Evolutionary conservation across 2,113 vertebrate genomes (phyloP), one percentile per base, ranked within the genome.

Genomic region (Pachycephala philippinensis): DNA sequence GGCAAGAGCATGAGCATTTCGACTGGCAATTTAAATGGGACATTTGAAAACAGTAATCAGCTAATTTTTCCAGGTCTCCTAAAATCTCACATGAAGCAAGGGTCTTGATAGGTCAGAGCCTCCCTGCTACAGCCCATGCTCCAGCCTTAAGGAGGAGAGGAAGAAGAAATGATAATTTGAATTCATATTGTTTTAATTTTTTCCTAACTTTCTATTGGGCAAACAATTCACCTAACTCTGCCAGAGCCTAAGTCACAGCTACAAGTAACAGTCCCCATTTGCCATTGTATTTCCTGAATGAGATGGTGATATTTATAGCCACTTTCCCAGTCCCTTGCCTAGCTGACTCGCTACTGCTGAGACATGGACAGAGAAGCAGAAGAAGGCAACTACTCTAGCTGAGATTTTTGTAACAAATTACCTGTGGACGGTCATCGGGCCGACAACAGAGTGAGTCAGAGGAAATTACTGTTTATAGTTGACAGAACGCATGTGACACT

Each of bases 381-480:
- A 90, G 68, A 54, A 71, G 53, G 15, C 61, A 68, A 40, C 77
- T 61, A 15, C 49, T 84, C 42, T 60, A 81, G 77, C 45, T 0
- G 13, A 70, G 47, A 26, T 75, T 93, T 88, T 68, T 90, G 39
- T 61, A 78, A 88, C 44, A 49, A 45, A 81, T 81, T 72, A 84
- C 93, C 68, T 56, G 79, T 33, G 69, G 90, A 84, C 2, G 20
- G 47, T 74, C 83, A 77, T 52, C 1, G 0, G 50, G 30, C 63
- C 6, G 0, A 66, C 81, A 87, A 49, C 37, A 65, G 15, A n/a
- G 35, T 96, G 96, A 97, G 83, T 96, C 95, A 97, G 83, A 96
- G 88, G 79, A 93, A 96, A 97, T 97, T 93, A 96, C 8, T 95
- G 93, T 96, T 96, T 96, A 96, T 96, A 37, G 68, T 90, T 95